Base-by-base conservation (phyloP, 2,888 invertebrate genomes). In the Stenoptilia bipunctidactyla region DNA sequence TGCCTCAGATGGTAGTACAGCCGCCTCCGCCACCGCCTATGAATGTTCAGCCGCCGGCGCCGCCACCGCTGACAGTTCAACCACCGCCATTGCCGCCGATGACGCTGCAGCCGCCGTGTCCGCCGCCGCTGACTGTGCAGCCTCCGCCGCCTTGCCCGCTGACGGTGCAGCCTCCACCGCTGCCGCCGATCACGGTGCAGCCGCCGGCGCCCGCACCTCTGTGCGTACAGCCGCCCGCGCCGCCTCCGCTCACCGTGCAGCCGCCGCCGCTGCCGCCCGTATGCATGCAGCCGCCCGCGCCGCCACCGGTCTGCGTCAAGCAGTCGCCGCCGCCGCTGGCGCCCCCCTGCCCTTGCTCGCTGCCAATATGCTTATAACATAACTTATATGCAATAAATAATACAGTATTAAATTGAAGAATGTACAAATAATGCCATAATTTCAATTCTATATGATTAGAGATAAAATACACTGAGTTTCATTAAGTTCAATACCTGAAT, bases 11-110 rank as follows among this genome's bases (percentile, higher is more conserved):
- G 40, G 56, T 67, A 63, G 60, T 80, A 13, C 77, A 77, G 45
- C 73, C 74, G 9, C 80, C 80, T 2, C 59, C 71, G n/a, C 42
- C 72, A 27, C 71, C 79, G 1, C 71, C 77, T 1, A 58, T 82
- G 53, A 64, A 72, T 1, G 71, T 82, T 9, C 76, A 80, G 43
- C 64, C 77, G 2, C 80, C 80, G 0, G 58, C 69, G 1, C 51
- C 58, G 6, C 66, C 72, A 1, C 74, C 82, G 0, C 63, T 82
- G 52, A 68, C 68, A 59, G 61, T 82, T n/a, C 75, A 75, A 45
- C 73, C 71, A 3, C 77, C 77, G 3, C 41, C 52, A 0, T 61
- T 62, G 5, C 69, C 73, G 1, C 68, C 75, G 2, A 52, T 77
- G 47, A 56, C 62, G 41, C 59, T 77, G 20, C 71, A 77, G 51